Percentiles rank a stretch among this genome's conserved stretches.
These are phyloP conservation scores for Enoplosus armatus DNA, from an alignment of 2,797 vertebrate species.

Conservation along the genomic window DNA sequence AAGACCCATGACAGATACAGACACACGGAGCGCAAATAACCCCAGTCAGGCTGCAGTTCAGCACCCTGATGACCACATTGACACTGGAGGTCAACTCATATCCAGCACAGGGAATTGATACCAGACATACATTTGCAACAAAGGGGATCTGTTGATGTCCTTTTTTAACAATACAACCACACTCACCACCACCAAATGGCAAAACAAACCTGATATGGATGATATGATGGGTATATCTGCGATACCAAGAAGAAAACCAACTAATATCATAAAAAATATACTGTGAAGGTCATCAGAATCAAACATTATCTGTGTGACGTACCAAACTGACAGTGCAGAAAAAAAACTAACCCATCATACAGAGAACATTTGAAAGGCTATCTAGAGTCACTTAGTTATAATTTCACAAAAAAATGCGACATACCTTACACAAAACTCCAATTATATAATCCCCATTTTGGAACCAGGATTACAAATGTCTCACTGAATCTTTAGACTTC, in stretches of 20 bases:
- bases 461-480: not conserved
- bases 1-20: not conserved
- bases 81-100: conserved; percentile 10
- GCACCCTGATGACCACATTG: not conserved
- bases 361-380: conserved; percentile 3
- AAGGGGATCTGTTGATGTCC: not conserved
- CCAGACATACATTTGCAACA: not conserved
- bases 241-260: not conserved
- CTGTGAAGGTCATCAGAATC: not conserved
- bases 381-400: not conserved
- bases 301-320: not conserved
- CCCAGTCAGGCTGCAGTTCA: not conserved
- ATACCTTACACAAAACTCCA: not conserved
- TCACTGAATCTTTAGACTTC: not conserved
- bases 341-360: not conserved
- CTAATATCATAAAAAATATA: not conserved
- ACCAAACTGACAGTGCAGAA: not conserved
- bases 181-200: not conserved
- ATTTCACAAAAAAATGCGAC: not conserved
- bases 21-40: not conserved
- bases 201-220: not conserved
- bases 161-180: conserved; percentile 4
- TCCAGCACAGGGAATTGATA: conserved; percentile 28
- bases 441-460: not conserved
- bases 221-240: not conserved